Evolutionary conservation across 2,888 invertebrate genomes (phyloP).

Genomic region (Euspilapteryx auroguttella): DNA sequence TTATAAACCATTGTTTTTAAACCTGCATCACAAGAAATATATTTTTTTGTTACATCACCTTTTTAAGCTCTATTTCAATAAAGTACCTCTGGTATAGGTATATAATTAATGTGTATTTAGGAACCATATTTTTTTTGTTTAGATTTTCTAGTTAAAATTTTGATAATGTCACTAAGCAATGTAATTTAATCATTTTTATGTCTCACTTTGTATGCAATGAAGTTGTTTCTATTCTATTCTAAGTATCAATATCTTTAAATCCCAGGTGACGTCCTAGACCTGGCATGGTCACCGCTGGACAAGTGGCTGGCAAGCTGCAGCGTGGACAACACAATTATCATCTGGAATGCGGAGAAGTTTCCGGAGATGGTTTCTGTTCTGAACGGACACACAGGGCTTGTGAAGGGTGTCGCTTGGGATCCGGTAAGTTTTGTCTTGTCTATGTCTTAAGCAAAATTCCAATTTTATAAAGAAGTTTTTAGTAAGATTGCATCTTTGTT

Average conservation of each 20-base stretch:
- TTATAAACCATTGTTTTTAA: background rate
- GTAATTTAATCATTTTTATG: too few relatives aligned
- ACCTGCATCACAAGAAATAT: too few relatives aligned
- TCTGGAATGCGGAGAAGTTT: slow-evolving; percentile 94
- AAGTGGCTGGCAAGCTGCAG: slow-evolving; percentile 95
- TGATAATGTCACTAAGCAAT: too few relatives aligned
- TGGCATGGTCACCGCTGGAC: slow-evolving; percentile 96
- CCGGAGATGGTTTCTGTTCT: slow-evolving; percentile 81
- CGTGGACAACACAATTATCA: slow-evolving; percentile 95
- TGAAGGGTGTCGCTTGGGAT: slow-evolving; percentile 98
- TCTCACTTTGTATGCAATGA: too few relatives aligned
- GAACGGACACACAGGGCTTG: slow-evolving; percentile 89
- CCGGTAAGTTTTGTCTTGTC: slow-evolving; percentile 70
- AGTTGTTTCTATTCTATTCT: too few relatives aligned
- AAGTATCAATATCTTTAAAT: background rate
- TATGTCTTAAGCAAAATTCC: too few relatives aligned
- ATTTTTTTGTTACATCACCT: too few relatives aligned
- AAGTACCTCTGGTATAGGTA: background rate
- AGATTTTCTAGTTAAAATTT: too few relatives aligned
- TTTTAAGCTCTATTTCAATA: too few relatives aligned
- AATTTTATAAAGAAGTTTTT: too few relatives aligned
- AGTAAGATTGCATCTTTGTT: too few relatives aligned
- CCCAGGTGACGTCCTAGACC: slow-evolving; percentile 83
- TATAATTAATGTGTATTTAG: background rate
- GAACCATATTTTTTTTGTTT: background rate